Evolutionary conservation across 2,113 vertebrate species (phyloP).

Genomic region (Salvelinus sp.): DNA sequence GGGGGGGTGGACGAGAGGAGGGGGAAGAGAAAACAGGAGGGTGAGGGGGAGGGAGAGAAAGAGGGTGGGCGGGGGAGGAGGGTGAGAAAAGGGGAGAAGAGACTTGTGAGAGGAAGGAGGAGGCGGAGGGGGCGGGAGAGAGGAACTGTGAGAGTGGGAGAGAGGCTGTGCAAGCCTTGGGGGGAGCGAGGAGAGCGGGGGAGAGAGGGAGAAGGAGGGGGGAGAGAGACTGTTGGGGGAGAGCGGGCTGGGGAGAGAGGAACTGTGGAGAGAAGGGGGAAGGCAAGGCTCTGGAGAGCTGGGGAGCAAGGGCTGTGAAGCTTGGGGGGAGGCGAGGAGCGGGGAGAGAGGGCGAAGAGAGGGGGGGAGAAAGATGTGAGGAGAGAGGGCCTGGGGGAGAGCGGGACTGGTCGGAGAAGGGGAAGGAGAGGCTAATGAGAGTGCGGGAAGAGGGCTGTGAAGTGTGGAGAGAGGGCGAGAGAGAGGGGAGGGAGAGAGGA

Average conservation of each 20-base stretch:
- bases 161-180: background rate
- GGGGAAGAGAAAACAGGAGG: conserved; percentile 15
- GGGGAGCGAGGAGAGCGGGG: background rate
- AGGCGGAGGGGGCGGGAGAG: too few relatives aligned
- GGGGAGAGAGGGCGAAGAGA: conserved; percentile 2
- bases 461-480: too few relatives aligned
- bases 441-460: too few relatives aligned
- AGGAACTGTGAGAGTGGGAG: background rate
- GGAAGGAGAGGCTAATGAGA: background rate
- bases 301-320: too few relatives aligned
- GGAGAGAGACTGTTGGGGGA: too few relatives aligned
- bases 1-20: conserved; percentile 10
- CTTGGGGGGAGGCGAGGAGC: background rate
- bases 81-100: background rate
- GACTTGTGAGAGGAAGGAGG: background rate
- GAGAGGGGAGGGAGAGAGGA: too few relatives aligned
- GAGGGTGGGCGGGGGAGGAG: too few relatives aligned
- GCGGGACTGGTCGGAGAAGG: conserved; percentile 40
- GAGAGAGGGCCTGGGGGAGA: too few relatives aligned
- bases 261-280: conserved; percentile 1
- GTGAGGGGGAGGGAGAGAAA: conserved; percentile 36
- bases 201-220: background rate
- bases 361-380: too few relatives aligned
- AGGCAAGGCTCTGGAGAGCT: too few relatives aligned
- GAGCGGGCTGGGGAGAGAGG: background rate